phyloP scores from a whole-genome alignment of 2,797 vertebrate species.

The Malacoraja senta region DNA sequence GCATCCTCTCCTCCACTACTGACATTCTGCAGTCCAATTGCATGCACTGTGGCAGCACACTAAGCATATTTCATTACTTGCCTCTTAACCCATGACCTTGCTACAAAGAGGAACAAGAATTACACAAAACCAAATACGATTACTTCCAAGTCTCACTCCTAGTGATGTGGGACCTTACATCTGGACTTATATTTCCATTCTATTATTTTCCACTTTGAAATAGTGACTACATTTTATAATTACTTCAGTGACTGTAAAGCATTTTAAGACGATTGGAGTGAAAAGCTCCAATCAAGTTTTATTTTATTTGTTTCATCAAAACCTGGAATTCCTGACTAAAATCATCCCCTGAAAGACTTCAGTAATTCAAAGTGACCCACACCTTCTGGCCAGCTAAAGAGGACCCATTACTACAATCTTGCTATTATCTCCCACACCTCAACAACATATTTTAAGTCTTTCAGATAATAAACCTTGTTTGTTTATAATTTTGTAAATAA shows the following conservation, averaged over 20 bases:
- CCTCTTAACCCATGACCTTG: neutral
- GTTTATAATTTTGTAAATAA: too few species aligned
- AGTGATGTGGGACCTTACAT: too few species aligned
- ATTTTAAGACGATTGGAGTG: too few species aligned
- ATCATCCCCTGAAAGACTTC: neutral
- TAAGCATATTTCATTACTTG: neutral
- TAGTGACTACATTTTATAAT: too few species aligned
- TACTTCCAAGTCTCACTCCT: neutral
- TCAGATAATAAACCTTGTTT: neutral
- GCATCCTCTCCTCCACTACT: neutral
- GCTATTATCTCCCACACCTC: neutral
- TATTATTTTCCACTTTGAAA: too few species aligned
- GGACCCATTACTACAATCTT: neutral
- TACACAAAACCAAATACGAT: neutral
- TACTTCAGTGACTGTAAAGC: too few species aligned
- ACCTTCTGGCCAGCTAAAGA: neutral
- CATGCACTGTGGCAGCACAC: neutral
- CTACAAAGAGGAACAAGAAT: neutral
- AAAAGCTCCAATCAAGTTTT: too few species aligned
- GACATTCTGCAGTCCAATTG: neutral
- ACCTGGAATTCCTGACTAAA: neutral
- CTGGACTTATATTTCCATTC: neutral
- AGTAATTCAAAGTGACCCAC: neutral
- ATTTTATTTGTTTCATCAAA: neutral
- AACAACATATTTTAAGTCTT: neutral